phyloP scores from a whole-genome alignment of 2,888 invertebrate species.

The Euzophera pinguis region DNA sequence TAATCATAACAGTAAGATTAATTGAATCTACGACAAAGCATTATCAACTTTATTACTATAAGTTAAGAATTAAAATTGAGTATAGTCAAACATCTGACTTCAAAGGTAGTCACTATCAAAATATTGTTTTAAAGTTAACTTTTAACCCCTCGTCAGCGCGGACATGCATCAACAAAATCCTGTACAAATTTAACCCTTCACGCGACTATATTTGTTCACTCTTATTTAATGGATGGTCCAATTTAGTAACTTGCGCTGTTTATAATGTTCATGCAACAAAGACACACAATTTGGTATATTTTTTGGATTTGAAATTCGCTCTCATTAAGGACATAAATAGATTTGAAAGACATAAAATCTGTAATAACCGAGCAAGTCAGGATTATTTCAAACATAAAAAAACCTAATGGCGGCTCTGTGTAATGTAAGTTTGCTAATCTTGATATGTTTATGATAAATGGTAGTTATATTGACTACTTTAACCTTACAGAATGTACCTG shows the following conservation, averaged over 20 bases:
- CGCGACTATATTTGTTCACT: conserved; percentile 34
- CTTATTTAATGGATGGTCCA: conserved; percentile 19
- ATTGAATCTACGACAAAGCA: neutral
- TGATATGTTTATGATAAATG: too few species aligned
- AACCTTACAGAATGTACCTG: too few species aligned
- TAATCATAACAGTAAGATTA: neutral
- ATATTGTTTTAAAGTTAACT: conserved; percentile 10
- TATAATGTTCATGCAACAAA: neutral
- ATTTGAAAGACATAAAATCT: too few species aligned
- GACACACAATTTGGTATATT: too few species aligned
- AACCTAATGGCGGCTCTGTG: neutral
- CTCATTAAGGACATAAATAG: too few species aligned
- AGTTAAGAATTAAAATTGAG: neutral
- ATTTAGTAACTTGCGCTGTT: conserved; percentile 11
- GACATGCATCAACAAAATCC: conserved; percentile 26
- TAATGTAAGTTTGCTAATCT: too few species aligned
- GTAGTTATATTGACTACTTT: too few species aligned
- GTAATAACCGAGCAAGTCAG: too few species aligned
- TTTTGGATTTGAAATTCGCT: too few species aligned
- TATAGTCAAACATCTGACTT: neutral
- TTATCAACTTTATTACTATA: neutral
- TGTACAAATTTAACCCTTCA: conserved; percentile 45
- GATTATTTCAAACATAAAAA: neutral
- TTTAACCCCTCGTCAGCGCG: conserved; percentile 20
- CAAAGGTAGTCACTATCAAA: neutral